A percentile compares a stretch with the other conserved stretches of the same genome.
Conservation (phyloP, 2,888 invertebrate species). For the Tribolium freemani region DNA sequence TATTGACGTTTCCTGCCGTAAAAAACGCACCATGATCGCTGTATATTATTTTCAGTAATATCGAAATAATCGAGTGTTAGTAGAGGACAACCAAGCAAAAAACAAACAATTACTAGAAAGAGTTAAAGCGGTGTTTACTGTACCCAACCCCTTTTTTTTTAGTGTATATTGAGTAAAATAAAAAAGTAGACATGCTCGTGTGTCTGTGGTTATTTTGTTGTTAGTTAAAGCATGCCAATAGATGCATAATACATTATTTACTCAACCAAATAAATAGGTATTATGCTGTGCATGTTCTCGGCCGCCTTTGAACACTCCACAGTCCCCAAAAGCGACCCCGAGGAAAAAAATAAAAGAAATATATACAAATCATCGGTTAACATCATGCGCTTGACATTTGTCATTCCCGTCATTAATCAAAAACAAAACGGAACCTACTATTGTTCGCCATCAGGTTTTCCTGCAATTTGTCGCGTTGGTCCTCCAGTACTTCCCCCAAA, state of each 20-base stretch:
- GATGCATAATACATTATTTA: constrained; percentile 35
- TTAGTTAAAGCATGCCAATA: constrained; percentile 55
- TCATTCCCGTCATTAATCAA: constrained; percentile 50
- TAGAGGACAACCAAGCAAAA: background rate
- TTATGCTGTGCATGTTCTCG: constrained; percentile 35
- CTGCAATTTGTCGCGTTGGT: constrained; percentile 95
- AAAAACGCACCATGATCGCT: background rate
- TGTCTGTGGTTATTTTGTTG: constrained; percentile 54
- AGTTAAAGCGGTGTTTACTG: constrained; percentile 39
- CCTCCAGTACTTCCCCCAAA: constrained; percentile 97
- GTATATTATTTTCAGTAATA: constrained; percentile 1
- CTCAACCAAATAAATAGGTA: constrained; percentile 21
- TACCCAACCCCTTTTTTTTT: constrained; percentile 17
- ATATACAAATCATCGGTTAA: constrained; percentile 17
- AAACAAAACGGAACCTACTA: constrained; percentile 78
- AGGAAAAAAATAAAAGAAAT: background rate
- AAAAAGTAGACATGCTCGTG: constrained; percentile 57
- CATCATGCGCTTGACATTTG: constrained; percentile 48
- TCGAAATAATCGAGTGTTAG: background rate
- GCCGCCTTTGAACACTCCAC: background rate
- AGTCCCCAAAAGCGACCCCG: background rate
- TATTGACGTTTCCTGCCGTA: background rate
- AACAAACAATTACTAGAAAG: background rate
- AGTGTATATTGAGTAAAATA: constrained; percentile 45
- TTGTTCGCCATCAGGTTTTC: constrained; percentile 98